Evolutionary conservation across 92 coral and sea anemone genomes (phyloP).

Genomic region (Micromussa lordhowensis): DNA sequence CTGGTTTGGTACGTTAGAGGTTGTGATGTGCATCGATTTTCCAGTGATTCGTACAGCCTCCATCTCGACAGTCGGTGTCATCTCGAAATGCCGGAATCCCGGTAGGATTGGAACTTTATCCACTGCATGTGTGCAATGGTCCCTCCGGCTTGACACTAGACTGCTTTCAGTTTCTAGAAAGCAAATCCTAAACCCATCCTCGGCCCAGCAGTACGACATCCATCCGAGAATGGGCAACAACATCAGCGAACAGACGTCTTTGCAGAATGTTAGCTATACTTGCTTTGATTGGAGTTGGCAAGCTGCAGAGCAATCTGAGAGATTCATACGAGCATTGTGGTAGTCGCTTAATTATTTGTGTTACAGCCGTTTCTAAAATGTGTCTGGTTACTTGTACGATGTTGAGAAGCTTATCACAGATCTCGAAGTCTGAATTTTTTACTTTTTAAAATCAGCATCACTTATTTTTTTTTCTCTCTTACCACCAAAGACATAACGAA

Average conservation of each 20-base stretch:
- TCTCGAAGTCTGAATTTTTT: too few species aligned
- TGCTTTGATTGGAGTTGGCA: too few species aligned
- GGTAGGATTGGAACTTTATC: conserved; percentile 53
- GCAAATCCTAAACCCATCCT: conserved; percentile 58
- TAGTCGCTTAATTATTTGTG: too few species aligned
- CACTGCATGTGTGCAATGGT: conserved; percentile 60
- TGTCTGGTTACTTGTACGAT: too few species aligned
- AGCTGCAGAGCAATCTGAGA: too few species aligned
- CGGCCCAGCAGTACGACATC: not conserved
- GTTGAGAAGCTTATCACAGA: too few species aligned
- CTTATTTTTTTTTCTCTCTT: too few species aligned
- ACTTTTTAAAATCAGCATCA: too few species aligned
- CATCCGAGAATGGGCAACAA: not conserved
- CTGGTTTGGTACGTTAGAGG: conserved; percentile 6
- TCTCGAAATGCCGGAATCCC: conserved; percentile 67
- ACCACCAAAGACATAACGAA: too few species aligned
- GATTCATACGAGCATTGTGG: too few species aligned
- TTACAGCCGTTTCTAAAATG: too few species aligned
- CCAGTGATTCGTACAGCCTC: conserved; percentile 72
- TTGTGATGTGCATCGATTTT: conserved; percentile 34
- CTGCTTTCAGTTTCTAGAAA: conserved; percentile 60
- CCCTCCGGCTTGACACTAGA: conserved; percentile 65
- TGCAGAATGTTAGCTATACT: not conserved
- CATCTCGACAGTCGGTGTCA: conserved; percentile 74
- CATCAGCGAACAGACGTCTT: not conserved